Base-by-base conservation (phyloP, 2,113 vertebrate genomes). In the Malurus alboscapulatus region DNA sequence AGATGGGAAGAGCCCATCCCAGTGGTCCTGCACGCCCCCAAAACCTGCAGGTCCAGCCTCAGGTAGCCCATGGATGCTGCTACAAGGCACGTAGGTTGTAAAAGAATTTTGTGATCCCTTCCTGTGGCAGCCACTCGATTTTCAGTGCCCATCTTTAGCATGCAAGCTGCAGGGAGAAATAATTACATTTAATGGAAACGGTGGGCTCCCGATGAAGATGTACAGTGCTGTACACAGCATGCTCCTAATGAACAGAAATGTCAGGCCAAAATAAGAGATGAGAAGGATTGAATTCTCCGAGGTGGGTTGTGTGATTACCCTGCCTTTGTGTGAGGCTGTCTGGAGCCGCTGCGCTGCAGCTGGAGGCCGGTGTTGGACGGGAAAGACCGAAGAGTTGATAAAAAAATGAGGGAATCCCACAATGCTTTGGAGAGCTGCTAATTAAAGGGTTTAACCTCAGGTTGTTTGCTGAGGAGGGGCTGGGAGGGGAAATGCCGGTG, bases 161-260 rank as follows among this genome's bases (percentile, higher is more conserved):
- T 72, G 83, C 44, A 19, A 93, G 88, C 89, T 7, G 0, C 85
- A 7, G 88, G 90, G 95, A 95, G 93, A 92, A 95, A 85, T 93
- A 93, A 96, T 95, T 87, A 59, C 69, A 2, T 68, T 57, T 47
- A 90, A 87, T 81, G 85, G 91, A 74, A 88, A 74, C 22, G 40
- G 54, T 88, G 79, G 59, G 84, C 11, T 93, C 80, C 90, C 90
- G 57, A 17, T 83, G 92, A 95, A 95, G 90, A 85, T 47, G 83
- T 90, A 74, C 57, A 3, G 75, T 50, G 87, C 48, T 76, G 47
- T 65, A 91, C 90, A 78, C 78, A 72, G 88, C 4, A 2, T 74
- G 79, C 77, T 96, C 55, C 84, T 96, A 95, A 95, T 90, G 94
- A 97, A 91, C 89, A 87, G 61, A 82, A 91, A 87, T 25, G 85